Conservation (phyloP, 2,113 vertebrate species). For the Litocranius walleri region DNA sequence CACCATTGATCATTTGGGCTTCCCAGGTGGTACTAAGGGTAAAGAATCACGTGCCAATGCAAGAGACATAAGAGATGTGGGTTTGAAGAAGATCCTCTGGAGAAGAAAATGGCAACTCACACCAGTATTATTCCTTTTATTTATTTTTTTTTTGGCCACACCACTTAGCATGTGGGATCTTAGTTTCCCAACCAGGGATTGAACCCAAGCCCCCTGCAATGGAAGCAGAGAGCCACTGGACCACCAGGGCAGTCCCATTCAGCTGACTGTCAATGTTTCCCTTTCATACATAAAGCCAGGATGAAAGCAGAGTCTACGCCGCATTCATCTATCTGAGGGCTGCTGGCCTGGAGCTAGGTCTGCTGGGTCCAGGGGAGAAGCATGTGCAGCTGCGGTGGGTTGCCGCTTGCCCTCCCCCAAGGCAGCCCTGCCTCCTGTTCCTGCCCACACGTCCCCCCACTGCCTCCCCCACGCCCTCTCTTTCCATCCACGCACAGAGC, state of each 20-base stretch:
- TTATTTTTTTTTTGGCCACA: not conserved
- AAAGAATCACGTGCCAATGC: not conserved
- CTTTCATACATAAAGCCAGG: not conserved
- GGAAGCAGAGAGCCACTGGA: not conserved
- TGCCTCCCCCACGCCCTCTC: rapidly evolving
- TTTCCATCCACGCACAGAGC: not conserved
- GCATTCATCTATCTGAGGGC: rapidly evolving
- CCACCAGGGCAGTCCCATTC: not conserved
- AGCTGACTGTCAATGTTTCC: not conserved
- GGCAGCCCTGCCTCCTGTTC: not conserved
- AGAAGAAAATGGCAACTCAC: not conserved
- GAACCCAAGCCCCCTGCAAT: not conserved
- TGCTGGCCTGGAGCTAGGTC: rapidly evolving
- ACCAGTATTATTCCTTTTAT: not conserved
- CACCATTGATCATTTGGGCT: not conserved
- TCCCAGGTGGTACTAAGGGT: not conserved
- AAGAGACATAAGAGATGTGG: not conserved
- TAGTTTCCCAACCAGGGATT: not conserved
- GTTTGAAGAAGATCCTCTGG: not conserved
- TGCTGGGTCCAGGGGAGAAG: not conserved
- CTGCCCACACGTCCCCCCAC: not conserved
- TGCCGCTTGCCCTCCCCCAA: not conserved
- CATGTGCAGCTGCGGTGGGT: rapidly evolving
- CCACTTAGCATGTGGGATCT: not conserved
- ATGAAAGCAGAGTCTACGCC: rapidly evolving